Percentiles rank a stretch among this genome's conserved stretches.
Conservation (phyloP, 2,888 invertebrate genomes). For the Amphimallon solstitiale region DNA sequence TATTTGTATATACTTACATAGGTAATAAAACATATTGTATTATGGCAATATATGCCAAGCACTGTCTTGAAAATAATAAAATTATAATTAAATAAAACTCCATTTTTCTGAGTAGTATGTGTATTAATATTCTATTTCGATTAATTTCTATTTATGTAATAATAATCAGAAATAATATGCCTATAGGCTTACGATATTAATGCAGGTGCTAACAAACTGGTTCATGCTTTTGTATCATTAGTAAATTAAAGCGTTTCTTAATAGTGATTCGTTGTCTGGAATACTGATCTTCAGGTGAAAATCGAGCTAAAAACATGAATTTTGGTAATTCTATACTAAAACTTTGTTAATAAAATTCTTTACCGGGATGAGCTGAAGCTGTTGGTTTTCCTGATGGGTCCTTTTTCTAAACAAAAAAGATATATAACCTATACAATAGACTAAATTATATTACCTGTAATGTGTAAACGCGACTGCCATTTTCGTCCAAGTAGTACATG, state of each 20-base stretch:
- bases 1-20: conserved; percentile 36
- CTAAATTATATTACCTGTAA: conserved; percentile 72
- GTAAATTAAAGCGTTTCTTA: conserved; percentile 88
- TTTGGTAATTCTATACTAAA: conserved; percentile 20
- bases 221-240: conserved; percentile 85
- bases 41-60: conserved; percentile 50
- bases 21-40: conserved; percentile 37
- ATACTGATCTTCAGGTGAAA: conserved; percentile 95
- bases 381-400: conserved; percentile 84
- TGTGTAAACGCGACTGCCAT: conserved; percentile 86
- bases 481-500: conserved; percentile 80
- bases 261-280: conserved; percentile 88
- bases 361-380: conserved; percentile 88
- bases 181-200: background rate
- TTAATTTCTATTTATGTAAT: background rate
- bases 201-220: conserved; percentile 68
- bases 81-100: conserved; percentile 21
- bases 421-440: conserved; percentile 37
- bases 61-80: conserved; percentile 36
- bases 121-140: background rate
- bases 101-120: background rate
- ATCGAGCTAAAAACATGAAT: conserved; percentile 76
- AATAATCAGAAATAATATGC: background rate
- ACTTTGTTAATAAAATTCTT: conserved; percentile 37
- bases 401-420: conserved; percentile 71